A percentile compares a stretch with the other conserved stretches of the same genome.
These are phyloP conservation scores for Corvus cornix DNA, from an alignment of 2,113 vertebrate genomes.

Conservation along the genomic window DNA sequence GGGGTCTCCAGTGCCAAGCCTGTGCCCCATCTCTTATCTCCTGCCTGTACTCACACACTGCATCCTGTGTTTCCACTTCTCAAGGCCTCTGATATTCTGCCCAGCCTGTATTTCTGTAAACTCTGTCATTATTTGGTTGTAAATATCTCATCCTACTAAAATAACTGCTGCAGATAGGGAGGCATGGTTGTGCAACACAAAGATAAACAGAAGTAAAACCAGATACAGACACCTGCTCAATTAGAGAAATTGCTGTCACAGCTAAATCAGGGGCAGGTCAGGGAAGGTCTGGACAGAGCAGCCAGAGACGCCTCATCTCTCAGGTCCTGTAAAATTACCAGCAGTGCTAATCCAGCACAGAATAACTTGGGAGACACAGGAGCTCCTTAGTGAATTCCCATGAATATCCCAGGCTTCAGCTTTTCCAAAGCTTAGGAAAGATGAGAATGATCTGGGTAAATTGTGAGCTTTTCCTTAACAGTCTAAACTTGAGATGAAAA, in stretches of 20 bases:
- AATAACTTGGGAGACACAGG: neutral
- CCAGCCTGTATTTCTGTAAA: neutral
- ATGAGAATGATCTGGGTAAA: neutral
- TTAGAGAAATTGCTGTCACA: neutral
- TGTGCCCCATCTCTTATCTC: neutral
- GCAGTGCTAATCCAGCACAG: neutral
- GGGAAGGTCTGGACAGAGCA: neutral
- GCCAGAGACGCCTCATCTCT: neutral
- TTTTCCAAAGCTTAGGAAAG: neutral
- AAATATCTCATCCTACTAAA: neutral
- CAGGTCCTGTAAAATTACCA: neutral
- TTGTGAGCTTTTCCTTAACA: neutral
- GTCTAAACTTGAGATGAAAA: neutral
- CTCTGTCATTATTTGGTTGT: neutral
- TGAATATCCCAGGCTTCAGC: neutral
- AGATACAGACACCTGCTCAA: neutral
- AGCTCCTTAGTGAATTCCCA: neutral
- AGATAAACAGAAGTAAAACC: neutral
- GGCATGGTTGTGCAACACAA: neutral
- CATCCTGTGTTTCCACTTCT: neutral
- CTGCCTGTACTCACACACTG: neutral
- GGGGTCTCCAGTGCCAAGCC: neutral
- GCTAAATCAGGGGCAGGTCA: neutral
- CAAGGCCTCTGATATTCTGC: neutral
- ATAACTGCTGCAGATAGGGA: neutral